These are phyloP conservation scores for Drosophila subsilvestris DNA, from an alignment of 2,888 invertebrate genomes.

Conservation along the genomic window DNA sequence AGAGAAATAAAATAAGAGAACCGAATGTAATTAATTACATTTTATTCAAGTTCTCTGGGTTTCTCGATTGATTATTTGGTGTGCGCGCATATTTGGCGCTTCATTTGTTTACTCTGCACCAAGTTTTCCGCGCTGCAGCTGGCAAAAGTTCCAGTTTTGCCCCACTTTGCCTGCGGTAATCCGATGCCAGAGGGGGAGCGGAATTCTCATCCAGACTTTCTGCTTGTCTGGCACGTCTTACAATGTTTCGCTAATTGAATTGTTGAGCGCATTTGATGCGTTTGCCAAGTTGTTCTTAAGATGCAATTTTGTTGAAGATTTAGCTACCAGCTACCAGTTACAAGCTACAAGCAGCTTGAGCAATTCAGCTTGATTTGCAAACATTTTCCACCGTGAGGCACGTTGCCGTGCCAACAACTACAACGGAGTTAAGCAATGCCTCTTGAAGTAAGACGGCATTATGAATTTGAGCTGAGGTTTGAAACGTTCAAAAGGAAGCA, in stretches of 20 bases:
- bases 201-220: conserved; percentile 8
- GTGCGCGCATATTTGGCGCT: conserved; percentile 48
- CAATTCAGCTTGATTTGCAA: conserved; percentile 3
- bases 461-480: background rate
- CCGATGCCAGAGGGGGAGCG: conserved; percentile 18
- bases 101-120: conserved; percentile 39
- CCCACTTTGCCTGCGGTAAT: conserved; percentile 13
- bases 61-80: conserved; percentile 63
- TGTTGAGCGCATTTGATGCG: conserved; percentile 65
- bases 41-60: conserved; percentile 52
- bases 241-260: conserved; percentile 67
- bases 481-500: background rate
- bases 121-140: conserved; percentile 19
- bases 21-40: conserved; percentile 68
- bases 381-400: conserved; percentile 20
- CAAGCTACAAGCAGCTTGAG: background rate
- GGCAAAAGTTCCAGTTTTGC: conserved; percentile 17
- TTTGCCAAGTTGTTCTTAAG: conserved; percentile 52
- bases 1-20: background rate
- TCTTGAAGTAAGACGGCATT: background rate
- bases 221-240: conserved; percentile 20
- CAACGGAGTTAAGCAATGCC: background rate
- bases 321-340: conserved; percentile 12
- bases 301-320: conserved; percentile 41
- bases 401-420: background rate